Evolutionary conservation across 2,113 vertebrate species (phyloP).

Genomic region (Psilopsiagon aurifrons): DNA sequence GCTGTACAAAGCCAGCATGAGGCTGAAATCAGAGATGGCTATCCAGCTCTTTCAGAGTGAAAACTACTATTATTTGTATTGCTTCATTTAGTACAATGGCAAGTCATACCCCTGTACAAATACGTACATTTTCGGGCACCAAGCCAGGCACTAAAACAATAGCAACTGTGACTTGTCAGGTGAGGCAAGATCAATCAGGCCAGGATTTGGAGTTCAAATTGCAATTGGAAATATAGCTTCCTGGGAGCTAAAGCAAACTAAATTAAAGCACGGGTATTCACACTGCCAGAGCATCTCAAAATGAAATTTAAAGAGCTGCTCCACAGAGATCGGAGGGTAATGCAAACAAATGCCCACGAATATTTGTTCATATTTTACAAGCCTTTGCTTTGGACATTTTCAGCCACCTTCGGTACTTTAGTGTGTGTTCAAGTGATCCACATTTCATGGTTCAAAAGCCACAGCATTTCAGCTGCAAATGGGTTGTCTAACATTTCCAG

Average conservation of each 20-base stretch:
- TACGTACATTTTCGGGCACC: not conserved
- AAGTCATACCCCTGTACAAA: constrained; percentile 2
- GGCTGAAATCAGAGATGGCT: constrained; percentile 6
- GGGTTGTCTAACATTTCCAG: not conserved
- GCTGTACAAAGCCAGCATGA: not conserved
- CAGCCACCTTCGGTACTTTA: not conserved
- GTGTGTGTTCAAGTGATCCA: constrained; percentile 4
- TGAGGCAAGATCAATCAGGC: constrained; percentile 42
- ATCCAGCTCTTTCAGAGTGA: constrained; percentile 11
- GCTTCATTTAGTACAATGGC: constrained; percentile 19
- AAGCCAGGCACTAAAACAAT: not conserved
- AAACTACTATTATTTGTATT: constrained; percentile 48
- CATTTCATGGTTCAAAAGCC: constrained; percentile 15
- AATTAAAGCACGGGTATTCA: constrained; percentile 52
- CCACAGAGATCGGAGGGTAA: not conserved
- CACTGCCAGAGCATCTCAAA: constrained; percentile 33
- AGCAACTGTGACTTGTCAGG: constrained; percentile 43
- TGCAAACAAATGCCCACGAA: constrained; percentile 51
- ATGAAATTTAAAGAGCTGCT: constrained; percentile 58
- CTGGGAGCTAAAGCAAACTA: constrained; percentile 47
- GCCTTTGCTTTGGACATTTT: constrained; percentile 38
- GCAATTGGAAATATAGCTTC: constrained; percentile 38
- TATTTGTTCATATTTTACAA: constrained; percentile 57
- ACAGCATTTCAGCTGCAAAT: not conserved
- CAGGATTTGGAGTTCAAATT: constrained; percentile 49